These are phyloP conservation scores for Nematostella vectensis DNA, from an alignment of 92 coral and sea anemone genomes.

Conservation along the genomic window DNA sequence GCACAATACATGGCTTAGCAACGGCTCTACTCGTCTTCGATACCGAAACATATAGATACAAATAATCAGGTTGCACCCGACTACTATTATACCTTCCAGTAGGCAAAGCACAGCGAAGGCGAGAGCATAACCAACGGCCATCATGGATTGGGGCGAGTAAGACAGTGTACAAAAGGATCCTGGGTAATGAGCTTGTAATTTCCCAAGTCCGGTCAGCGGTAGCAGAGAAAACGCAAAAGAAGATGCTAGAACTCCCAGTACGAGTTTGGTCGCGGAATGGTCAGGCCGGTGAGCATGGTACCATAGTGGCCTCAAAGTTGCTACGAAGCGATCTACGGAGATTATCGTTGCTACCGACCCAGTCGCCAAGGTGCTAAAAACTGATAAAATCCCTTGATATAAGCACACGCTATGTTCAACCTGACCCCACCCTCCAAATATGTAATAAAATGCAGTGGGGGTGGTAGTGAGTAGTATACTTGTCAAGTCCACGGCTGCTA, in stretches of 20 bases:
- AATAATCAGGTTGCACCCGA: conserved; percentile 7
- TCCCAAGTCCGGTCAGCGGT: conserved; percentile 9
- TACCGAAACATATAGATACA: conserved; percentile 3
- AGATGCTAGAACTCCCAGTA: not conserved
- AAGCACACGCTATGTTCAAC: conserved; percentile 4
- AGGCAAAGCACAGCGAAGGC: conserved; percentile 7
- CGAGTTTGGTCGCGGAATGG: not conserved
- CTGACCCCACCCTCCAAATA: conserved; percentile 7
- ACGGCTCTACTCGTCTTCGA: not conserved
- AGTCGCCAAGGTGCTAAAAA: conserved; percentile 2
- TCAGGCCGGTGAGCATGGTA: conserved; percentile 3
- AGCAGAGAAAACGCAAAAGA: conserved; percentile 7
- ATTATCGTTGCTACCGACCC: conserved; percentile 11
- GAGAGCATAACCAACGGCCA: not conserved
- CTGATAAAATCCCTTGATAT: conserved; percentile 7
- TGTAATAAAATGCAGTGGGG: not conserved
- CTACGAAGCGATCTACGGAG: conserved; percentile 6
- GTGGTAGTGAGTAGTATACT: conserved; percentile 6
- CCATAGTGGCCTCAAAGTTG: conserved; percentile 6
- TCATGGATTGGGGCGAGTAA: not conserved
- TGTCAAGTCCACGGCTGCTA: conserved; percentile 7
- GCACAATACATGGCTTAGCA: not conserved
- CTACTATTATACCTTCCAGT: conserved; percentile 1
- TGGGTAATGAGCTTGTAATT: not conserved
- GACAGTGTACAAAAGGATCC: conserved; percentile 11